Evolutionary conservation across 1,140 invertebrate species (phyloP).

Genomic region (Drosophila watanabei): DNA sequence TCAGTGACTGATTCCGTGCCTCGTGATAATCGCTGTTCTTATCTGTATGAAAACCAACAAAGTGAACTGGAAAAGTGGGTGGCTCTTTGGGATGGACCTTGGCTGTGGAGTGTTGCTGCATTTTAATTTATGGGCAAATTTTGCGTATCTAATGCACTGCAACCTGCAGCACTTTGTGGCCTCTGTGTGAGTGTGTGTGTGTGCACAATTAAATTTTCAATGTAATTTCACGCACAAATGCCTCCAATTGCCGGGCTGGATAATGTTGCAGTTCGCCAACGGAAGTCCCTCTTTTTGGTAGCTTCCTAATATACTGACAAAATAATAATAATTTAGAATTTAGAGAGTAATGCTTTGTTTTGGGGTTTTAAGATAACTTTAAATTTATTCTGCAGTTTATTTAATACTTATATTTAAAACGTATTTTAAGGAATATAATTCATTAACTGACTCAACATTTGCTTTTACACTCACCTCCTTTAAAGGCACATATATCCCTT

Average conservation of each 20-base stretch:
- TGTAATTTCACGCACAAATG: constrained; percentile 80
- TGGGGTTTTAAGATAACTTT: neutral
- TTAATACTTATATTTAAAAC: neutral
- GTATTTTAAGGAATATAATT: neutral
- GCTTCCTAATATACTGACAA: neutral
- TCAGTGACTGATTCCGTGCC: neutral
- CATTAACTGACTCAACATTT: neutral
- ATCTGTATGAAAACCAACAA: neutral
- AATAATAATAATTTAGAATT: neutral
- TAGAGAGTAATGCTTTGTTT: too few relatives aligned
- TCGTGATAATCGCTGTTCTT: constrained; percentile 5
- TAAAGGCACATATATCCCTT: constrained; percentile 14
- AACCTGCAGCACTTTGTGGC: constrained; percentile 49
- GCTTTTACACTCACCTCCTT: neutral
- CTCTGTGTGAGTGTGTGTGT: constrained; percentile 9
- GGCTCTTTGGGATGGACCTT: neutral
- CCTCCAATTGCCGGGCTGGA: constrained; percentile 61
- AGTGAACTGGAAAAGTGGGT: neutral
- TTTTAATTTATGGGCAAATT: constrained; percentile 75
- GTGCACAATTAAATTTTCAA: constrained; percentile 80
- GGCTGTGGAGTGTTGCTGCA: constrained; percentile 18
- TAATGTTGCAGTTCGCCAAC: constrained; percentile 4
- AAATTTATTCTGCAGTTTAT: neutral
- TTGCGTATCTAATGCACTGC: constrained; percentile 69
- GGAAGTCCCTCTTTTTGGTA: neutral